Evolutionary conservation across 2,888 invertebrate species (phyloP), one percentile per base, ranked within the genome.

Genomic region (Epiblema foenella): DNA sequence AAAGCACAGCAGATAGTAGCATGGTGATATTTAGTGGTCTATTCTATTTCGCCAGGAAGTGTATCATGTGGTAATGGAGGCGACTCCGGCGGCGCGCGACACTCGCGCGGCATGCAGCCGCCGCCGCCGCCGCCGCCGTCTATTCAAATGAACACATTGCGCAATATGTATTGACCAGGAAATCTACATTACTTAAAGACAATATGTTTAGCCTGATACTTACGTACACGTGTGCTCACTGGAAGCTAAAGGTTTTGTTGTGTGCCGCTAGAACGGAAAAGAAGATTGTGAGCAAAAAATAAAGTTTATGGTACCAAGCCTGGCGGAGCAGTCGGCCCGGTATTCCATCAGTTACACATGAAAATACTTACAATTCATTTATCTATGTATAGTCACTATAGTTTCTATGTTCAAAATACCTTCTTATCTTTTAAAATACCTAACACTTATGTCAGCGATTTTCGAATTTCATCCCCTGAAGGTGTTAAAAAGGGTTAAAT

Each of bases 141-240:
- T 69, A 69, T 69, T 58, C 42, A 64, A 69, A 69, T 64, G 64
- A 18, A 17, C 33, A n/a, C 64, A 52, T 63, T 20, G 0, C 10
- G 11, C 11, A n/a, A 18, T 17, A 51, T 39, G 54, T 20, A 20
- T 17, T 33, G 57, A 18, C 46, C 57, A 57, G 49, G 17, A 29
- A 29, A 65, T 56, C 29, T 20, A 8, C 2, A 20, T 24, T 52
- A 51, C 24, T 46, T 46, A 18, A 17, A 62, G 7, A 17, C 49
- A 62, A 29, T 62, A 49, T 24, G 49, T 46, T 24, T 15, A 17
- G 9, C 17, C 20, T 42, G 20, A 42, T 15, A 24, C 20, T 42
- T 18, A 7, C 10, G n/a, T 17, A 51, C 2, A 10, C 8, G 18
- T 51, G 11, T 20, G 11, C 11, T 18, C n/a, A 8, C 2, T 7